Evolutionary conservation across 2,888 invertebrate species (phyloP), one percentile per base, ranked within the genome.

Genomic region (Dichetophora obliterata): DNA sequence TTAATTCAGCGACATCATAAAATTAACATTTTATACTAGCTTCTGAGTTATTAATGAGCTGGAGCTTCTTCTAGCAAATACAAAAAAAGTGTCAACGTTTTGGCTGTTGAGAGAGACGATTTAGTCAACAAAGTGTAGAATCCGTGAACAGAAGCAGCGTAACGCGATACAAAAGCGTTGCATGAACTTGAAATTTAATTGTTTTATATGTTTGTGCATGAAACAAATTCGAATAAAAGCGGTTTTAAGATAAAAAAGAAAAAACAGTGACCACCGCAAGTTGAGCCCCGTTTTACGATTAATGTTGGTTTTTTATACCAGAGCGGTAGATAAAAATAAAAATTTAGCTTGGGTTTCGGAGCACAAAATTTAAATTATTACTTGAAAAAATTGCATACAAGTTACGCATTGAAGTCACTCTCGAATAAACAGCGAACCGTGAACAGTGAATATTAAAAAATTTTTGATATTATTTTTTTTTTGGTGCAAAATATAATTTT

Each of bases 71-170:
- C n/a, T n/a, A 11, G 43, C 19, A 52, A 52, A 19, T 22, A 57
- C 8, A 8, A 5, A 27, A 70, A 70, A 70, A 69, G 0, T 70
- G 54, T 70, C 70, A 70, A 54, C 70, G 34, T 34, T 70, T 43
- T 34, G 52, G 70, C 8, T 8, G 54, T 9, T 31, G 5, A n/a
- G 54, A 31, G n/a, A 27, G 31, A 34, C 2, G 34, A n/a, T 70
- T 70, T 34, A 70, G 70, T 70, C 27, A 70, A 54, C 34, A 70
- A 70, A 34, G 37, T 37, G 34, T 54, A n/a, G 34, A 24, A 34
- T 19, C 11, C n/a, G 43, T 16, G 43, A 9, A 37, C 22, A 22
- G 22, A 43, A 19, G 70, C 34, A 52, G 34, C 54, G 9, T 54
- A 52, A 57, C 14, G 66, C 11, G 24, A 59, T 24, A 6, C 43